These are phyloP conservation scores for Trichogramma evanescens DNA, from an alignment of 2,888 invertebrate genomes.

Conservation along the genomic window DNA sequence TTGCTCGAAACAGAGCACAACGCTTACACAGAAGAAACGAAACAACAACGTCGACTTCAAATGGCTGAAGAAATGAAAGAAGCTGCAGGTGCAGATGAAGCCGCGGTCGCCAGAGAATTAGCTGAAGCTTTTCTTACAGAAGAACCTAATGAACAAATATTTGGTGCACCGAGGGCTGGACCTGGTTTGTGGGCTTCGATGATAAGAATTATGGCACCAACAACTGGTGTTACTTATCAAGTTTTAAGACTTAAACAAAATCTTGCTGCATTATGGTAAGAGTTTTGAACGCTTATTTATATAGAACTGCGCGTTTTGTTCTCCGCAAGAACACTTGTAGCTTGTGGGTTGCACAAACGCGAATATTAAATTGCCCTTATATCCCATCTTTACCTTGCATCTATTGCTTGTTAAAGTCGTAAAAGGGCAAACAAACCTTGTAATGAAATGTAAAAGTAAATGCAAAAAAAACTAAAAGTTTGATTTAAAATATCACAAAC, in stretches of 20 bases:
- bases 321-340: background rate
- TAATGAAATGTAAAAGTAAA: background rate
- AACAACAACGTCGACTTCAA: conserved; percentile 83
- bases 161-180: conserved; percentile 95
- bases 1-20: conserved; percentile 97
- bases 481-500: background rate
- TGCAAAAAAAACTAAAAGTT: conserved; percentile 5
- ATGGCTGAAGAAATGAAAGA: conserved; percentile 99
- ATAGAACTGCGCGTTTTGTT: conserved; percentile 12
- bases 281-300: conserved; percentile 1
- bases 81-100: conserved; percentile 92
- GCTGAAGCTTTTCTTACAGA: conserved; percentile 94
- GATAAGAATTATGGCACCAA: conserved; percentile 80
- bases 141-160: conserved; percentile 85
- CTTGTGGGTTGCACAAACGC: conserved; percentile 11
- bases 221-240: conserved; percentile 70
- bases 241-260: conserved; percentile 85
- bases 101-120: conserved; percentile 93
- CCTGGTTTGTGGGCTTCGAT: conserved; percentile 93
- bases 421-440: conserved; percentile 10
- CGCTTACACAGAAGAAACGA: conserved; percentile 94
- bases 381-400: conserved; percentile 23
- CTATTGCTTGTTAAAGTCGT: conserved; percentile 19
- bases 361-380: conserved; percentile 14
- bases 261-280: conserved; percentile 83